Base-by-base conservation (phyloP, 2,888 invertebrate genomes). In the Noctua janthina region DNA sequence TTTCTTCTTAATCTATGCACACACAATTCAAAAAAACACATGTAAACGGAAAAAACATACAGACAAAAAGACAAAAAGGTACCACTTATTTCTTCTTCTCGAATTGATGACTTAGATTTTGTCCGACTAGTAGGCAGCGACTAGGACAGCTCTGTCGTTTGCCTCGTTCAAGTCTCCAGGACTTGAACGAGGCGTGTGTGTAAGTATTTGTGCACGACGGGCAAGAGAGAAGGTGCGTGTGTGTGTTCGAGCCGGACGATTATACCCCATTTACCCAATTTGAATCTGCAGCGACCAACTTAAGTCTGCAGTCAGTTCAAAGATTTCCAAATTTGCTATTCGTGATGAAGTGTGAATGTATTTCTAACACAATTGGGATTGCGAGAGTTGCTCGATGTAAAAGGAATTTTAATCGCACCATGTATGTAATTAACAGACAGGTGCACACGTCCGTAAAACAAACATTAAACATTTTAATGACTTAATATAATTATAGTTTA, bases 401-500 rank as follows among this genome's bases (percentile, higher is more conserved):
- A 62, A 74, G n/a, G 17, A 69, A 75, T 49, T 10, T 64, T 23
- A 68, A 54, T 46, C 8, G 20, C n/a, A 69, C 13, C 43, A 35
- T 76, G 23, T 66, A 10, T 64, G 35, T 68, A n/a, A 68, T 66
- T 67, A 75, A 54, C 15, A 69, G 20, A 66, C 29, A 78, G 39
- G 6, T 69, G 10, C 29, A 54, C 8, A 59, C 46, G 70, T 67
- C 39, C 74, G 66, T 66, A 20, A 73, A 29, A 62, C 49, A 46
- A 70, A 66, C 59, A 81, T 81, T 46, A 74, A 2, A 17, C 23
- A 68, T 59, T 75, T 74, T 85, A 82, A 84, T 75, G 71, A 29
- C 68, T 46, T 43, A 67, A 68, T 74, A 43, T 76, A 69, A 64
- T 8, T 68, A 56, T 56, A 85, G 56, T 51, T 74, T 15, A 46